phyloP scores from a whole-genome alignment of 30 jellyfish, hydroid and myxozoan genomes.

The Rhopilema esculentum region DNA sequence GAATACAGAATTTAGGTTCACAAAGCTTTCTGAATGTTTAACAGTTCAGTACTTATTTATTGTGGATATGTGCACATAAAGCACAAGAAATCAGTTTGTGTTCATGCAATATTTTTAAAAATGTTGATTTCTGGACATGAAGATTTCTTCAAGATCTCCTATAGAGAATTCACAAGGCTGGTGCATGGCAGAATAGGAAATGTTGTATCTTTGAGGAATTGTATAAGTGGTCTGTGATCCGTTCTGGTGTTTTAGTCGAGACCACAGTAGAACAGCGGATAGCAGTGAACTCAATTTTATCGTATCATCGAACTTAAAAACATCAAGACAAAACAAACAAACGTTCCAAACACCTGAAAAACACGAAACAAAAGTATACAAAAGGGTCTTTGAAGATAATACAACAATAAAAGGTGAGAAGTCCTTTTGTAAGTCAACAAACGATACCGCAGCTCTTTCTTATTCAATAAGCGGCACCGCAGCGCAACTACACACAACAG shows the following conservation, averaged over 20 bases:
- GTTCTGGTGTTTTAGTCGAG: too few relatives aligned
- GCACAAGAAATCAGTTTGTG: background rate
- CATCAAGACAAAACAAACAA: background rate
- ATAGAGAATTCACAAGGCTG: conserved; percentile 35
- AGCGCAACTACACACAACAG: too few relatives aligned
- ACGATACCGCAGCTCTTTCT: background rate
- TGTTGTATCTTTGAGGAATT: too few relatives aligned
- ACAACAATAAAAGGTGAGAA: background rate
- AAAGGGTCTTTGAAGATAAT: background rate
- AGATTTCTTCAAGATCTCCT: conserved; percentile 4
- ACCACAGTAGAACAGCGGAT: too few relatives aligned
- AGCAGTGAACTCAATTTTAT: background rate
- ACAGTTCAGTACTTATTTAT: too few relatives aligned
- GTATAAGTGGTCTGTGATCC: too few relatives aligned
- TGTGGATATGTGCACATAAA: too few relatives aligned
- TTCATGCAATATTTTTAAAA: too few relatives aligned
- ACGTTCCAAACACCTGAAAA: background rate
- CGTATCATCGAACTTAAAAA: background rate
- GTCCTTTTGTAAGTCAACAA: background rate
- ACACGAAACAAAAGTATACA: background rate
- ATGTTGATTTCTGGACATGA: background rate
- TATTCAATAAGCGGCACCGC: background rate
- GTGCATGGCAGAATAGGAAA: conserved; percentile 15
- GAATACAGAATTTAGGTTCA: too few relatives aligned
- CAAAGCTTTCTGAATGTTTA: too few relatives aligned